A percentile compares a stretch with the other conserved stretches of the same genome.
Evolutionary conservation across 2,888 invertebrate species (phyloP).

Genomic region (Phasia obesa): DNA sequence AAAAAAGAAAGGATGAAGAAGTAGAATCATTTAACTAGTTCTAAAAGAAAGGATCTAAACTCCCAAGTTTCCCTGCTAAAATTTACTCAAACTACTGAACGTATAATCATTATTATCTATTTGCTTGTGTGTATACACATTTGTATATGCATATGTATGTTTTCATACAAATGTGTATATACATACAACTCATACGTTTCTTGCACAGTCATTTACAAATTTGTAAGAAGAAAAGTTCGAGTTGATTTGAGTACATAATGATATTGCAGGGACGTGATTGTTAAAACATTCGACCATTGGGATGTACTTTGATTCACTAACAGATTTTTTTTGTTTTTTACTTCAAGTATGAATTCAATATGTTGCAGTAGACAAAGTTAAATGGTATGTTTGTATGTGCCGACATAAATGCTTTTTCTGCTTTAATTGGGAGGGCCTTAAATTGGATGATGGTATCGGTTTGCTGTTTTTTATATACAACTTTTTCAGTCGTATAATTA

Average conservation of each 20-base stretch:
- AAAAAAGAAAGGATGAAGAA: slow-evolving; percentile 17
- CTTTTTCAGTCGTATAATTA: slow-evolving; percentile 19
- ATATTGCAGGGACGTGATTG: slow-evolving; percentile 82
- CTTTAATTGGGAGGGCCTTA: slow-evolving; percentile 54
- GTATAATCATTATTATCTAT: slow-evolving; percentile 56
- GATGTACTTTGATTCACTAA: slow-evolving; percentile 81
- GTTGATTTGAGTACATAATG: slow-evolving; percentile 78
- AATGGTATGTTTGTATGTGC: not conserved
- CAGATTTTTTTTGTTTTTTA: slow-evolving; percentile 62
- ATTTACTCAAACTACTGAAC: slow-evolving; percentile 16
- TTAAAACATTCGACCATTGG: slow-evolving; percentile 82
- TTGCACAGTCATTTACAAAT: slow-evolving; percentile 46
- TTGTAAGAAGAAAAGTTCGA: slow-evolving; percentile 53
- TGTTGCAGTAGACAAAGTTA: slow-evolving; percentile 7
- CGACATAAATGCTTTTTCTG: not conserved
- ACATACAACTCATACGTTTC: slow-evolving; percentile 15
- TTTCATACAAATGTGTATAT: slow-evolving; percentile 14
- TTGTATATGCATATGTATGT: not conserved
- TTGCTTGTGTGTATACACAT: not conserved
- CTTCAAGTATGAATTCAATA: slow-evolving; percentile 24
- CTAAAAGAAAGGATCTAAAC: slow-evolving; percentile 35
- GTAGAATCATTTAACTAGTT: slow-evolving; percentile 53
- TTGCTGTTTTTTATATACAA: not conserved
- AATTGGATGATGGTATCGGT: slow-evolving; percentile 16
- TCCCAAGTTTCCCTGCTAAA: not conserved